phyloP scores from a whole-genome alignment of 2,888 invertebrate species.

The Ligdia adustata region DNA sequence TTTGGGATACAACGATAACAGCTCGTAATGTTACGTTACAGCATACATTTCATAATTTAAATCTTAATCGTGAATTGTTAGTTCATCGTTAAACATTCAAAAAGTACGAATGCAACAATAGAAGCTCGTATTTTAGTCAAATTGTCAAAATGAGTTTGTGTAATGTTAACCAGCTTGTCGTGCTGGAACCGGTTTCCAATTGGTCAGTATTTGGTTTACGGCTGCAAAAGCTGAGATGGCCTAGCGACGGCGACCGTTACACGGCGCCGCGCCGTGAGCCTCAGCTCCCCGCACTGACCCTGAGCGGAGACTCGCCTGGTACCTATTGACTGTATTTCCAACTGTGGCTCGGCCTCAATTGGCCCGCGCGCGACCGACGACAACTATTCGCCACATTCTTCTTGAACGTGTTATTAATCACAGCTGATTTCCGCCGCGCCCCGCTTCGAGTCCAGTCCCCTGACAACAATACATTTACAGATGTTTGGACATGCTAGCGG shows the following conservation, averaged over 20 bases:
- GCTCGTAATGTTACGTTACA: no score
- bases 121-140: no score
- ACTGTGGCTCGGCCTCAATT: conserved; percentile 38
- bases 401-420: conserved; percentile 39
- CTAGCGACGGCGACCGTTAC: conserved; percentile 54
- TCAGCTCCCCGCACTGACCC: conserved; percentile 43
- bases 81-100: no score
- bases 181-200: conserved; percentile 20
- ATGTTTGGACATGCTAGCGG: no score
- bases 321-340: not conserved
- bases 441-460: no score
- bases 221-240: conserved; percentile 42
- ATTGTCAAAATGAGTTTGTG: conserved; percentile 5
- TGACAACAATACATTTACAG: no score
- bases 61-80: no score
- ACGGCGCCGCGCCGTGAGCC: conserved; percentile 33
- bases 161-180: conserved; percentile 3
- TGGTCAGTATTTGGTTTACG: conserved; percentile 29
- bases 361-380: conserved; percentile 31
- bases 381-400: conserved; percentile 33
- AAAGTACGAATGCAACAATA: no score
- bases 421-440: conserved; percentile 30
- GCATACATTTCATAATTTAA: no score
- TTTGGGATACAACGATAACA: no score
- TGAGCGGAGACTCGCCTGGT: conserved; percentile 41